Conservation (phyloP, 2,797 vertebrate genomes). For the Discoglossus pictus region DNA sequence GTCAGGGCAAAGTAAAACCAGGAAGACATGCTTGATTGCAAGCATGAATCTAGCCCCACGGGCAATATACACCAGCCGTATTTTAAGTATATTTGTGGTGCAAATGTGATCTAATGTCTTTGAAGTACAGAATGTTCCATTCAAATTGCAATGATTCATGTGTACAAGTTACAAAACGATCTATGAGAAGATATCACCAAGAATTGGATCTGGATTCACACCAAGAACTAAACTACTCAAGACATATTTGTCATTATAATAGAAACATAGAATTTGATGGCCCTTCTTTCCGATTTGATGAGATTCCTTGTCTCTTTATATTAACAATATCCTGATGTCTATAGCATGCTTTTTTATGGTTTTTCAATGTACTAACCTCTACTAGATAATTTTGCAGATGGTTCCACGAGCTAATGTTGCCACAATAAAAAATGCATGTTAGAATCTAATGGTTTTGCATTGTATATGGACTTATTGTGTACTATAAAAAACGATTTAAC, state of each 20-base stretch:
- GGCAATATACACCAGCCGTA: slow-evolving; percentile 6
- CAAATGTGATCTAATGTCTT: slow-evolving; percentile 28
- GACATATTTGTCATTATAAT: slow-evolving; percentile 12
- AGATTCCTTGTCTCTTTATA: no score
- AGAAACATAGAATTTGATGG: background rate
- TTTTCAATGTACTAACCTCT: no score
- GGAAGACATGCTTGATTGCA: slow-evolving; percentile 10
- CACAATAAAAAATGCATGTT: no score
- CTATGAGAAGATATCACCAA: slow-evolving; percentile 3
- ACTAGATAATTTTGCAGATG: no score
- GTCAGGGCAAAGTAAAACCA: slow-evolving; percentile 20
- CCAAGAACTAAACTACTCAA: slow-evolving; percentile 10
- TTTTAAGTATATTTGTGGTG: slow-evolving; percentile 12
- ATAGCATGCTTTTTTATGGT: no score
- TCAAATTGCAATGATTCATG: slow-evolving; percentile 13
- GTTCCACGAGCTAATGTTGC: no score
- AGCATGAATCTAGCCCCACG: slow-evolving; percentile 14
- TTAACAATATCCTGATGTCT: no score
- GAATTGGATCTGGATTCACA: slow-evolving; percentile 17
- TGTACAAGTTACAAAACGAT: slow-evolving; percentile 3
- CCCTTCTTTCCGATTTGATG: no score
- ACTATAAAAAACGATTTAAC: no score
- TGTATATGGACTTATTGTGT: no score
- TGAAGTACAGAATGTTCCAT: slow-evolving; percentile 38
- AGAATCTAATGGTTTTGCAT: no score